These are phyloP conservation scores for Xerus rutilus DNA, from an alignment of 2,797 vertebrate species.

Conservation along the genomic window DNA sequence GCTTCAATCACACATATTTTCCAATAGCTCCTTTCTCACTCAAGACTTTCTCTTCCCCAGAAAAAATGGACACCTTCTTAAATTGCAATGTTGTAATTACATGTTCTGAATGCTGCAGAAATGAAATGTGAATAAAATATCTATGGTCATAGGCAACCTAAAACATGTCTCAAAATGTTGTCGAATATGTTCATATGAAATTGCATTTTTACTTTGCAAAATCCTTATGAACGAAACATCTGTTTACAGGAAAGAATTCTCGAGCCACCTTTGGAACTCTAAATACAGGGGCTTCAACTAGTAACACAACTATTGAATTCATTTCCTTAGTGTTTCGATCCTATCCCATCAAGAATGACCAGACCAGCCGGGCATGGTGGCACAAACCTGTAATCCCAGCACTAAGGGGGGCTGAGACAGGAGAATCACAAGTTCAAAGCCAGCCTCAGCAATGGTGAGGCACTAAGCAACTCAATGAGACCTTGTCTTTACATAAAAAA, in stretches of 20 bases:
- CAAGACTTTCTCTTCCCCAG: background rate
- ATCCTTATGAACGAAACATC: background rate
- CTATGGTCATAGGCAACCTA: background rate
- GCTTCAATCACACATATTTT: background rate
- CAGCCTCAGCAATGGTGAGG: no score
- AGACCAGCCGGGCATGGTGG: no score
- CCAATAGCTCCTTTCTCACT: background rate
- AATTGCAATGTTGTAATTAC: background rate
- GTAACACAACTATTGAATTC: background rate
- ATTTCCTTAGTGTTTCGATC: background rate
- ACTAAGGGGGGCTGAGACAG: no score
- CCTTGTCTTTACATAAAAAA: no score
- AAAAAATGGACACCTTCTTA: background rate
- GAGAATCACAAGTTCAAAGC: no score
- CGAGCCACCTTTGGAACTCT: background rate
- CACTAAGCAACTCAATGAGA: no score
- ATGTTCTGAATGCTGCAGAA: background rate
- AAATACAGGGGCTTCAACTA: background rate
- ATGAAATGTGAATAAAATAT: background rate
- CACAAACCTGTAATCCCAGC: no score
- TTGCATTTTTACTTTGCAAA: background rate
- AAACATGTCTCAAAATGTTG: background rate
- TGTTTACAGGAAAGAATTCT: background rate
- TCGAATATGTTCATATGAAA: background rate
- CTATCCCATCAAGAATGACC: background rate